Evolutionary conservation across 2,113 vertebrate genomes (phyloP).

Genomic region (Saguinus imperator): DNA sequence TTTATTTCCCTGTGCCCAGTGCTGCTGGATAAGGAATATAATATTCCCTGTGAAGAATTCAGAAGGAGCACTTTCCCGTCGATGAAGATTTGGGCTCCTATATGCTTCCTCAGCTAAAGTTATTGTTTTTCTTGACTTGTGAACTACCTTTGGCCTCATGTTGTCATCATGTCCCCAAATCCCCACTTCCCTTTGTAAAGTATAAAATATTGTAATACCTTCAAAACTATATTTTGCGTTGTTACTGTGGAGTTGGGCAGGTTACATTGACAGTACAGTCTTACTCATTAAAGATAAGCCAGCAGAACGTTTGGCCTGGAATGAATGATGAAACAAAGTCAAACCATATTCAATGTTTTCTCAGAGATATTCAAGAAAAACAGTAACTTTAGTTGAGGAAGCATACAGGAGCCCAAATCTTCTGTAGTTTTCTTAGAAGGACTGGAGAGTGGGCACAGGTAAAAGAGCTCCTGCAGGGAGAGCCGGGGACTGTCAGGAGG

Average conservation of each 20-base stretch:
- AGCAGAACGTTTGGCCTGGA: background rate
- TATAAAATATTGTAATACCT: background rate
- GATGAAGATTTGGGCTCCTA: background rate
- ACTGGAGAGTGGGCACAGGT: background rate
- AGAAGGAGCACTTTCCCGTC: background rate
- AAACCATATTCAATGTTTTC: background rate
- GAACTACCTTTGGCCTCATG: background rate
- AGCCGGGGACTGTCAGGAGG: background rate
- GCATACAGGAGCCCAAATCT: background rate
- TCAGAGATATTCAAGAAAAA: background rate
- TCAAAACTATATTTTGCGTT: background rate
- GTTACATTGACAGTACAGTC: background rate
- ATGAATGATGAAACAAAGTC: background rate
- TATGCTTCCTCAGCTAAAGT: too few species aligned
- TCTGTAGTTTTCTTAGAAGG: background rate
- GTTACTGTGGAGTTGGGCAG: background rate
- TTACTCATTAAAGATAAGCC: background rate
- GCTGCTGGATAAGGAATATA: background rate
- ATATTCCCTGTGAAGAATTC: background rate
- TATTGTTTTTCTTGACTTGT: background rate
- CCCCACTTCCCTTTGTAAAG: background rate
- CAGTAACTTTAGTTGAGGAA: background rate
- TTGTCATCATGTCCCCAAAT: background rate
- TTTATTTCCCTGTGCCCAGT: background rate
- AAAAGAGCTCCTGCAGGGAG: background rate